Base-by-base conservation (phyloP, 2,888 invertebrate genomes). In the Synergus itoensis region DNA sequence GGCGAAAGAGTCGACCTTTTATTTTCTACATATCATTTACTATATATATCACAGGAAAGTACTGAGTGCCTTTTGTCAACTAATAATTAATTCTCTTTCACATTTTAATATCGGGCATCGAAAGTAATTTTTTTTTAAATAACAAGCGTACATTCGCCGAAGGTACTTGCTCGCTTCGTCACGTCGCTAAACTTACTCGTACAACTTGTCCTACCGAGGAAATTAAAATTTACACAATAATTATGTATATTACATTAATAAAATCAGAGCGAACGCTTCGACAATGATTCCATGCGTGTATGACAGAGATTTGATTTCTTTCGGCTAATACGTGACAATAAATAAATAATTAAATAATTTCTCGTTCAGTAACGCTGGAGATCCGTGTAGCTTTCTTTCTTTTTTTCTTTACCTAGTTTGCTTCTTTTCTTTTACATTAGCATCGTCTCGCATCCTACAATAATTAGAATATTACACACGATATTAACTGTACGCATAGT, bases 301-400 rank as follows among this genome's bases (percentile, higher is more conserved):
- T 84, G 85, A 86, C 87, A 89, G 90, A 91, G 91, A 92, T 91
- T 90, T 88, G 84, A 86, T 86, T 86, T 90, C 87, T 85, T 88
- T 88, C 78, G 78, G 77, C 82, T 80, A 87, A 91, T 89, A 89
- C 87, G 86, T 89, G 87, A 87, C 87, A 91, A 91, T 91, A 92
- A 92, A 92, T 92, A 92, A 92, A 92, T 91, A 91, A 91, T 91
- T 91, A 91, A 92, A 91, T 92, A 91, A 82, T 77, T 63, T 82
- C 79, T 81, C 80, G 82, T 76, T 85, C 86, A 89, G 87, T 89
- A 85, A 88, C 86, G 88, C 87, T 87, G 87, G 87, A 89, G 88
- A 89, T 90, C 88, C 85, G 79, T 85, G 86, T 82, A 84, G 84
- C 85, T 86, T 85, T 84, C 84, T 77, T 82, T 81, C 65, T 82